phyloP scores from a whole-genome alignment of 2,113 vertebrate genomes.

The Gobius niger region DNA sequence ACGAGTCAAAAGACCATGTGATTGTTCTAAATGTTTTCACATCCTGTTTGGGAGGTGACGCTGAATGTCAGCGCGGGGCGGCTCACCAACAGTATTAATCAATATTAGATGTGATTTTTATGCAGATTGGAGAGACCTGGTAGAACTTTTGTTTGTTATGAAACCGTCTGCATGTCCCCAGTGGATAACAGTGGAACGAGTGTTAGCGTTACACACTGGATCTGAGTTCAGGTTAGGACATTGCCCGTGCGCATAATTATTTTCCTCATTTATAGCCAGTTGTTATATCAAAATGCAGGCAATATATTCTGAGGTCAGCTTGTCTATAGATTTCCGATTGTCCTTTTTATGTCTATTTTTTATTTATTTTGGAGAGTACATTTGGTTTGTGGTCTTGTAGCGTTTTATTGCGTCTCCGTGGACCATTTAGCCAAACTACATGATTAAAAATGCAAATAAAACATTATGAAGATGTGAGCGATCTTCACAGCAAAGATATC shows the following conservation, averaged over 20 bases:
- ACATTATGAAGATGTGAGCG: too few species aligned
- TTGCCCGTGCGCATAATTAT: background rate
- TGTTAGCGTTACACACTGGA: background rate
- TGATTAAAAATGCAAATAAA: too few species aligned
- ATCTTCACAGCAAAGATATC: too few species aligned
- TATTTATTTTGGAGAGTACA: too few species aligned
- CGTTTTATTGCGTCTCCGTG: too few species aligned
- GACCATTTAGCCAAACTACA: too few species aligned
- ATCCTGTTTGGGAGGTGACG: background rate
- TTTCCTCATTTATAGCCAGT: background rate
- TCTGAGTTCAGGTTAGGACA: background rate
- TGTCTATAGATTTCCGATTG: too few species aligned
- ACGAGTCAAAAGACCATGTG: background rate
- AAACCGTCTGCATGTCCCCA: conserved; percentile 2
- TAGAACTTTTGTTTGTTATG: background rate
- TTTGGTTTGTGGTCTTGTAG: too few species aligned
- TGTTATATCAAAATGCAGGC: too few species aligned
- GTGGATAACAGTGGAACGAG: background rate
- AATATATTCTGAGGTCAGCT: too few species aligned
- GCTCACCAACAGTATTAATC: background rate
- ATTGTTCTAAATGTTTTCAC: conserved; percentile 13
- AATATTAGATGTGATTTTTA: background rate
- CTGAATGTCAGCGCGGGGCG: background rate
- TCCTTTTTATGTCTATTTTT: too few species aligned
- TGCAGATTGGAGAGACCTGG: background rate